Conservation (phyloP, 2,797 vertebrate species). For the Potorous gilbertii region DNA sequence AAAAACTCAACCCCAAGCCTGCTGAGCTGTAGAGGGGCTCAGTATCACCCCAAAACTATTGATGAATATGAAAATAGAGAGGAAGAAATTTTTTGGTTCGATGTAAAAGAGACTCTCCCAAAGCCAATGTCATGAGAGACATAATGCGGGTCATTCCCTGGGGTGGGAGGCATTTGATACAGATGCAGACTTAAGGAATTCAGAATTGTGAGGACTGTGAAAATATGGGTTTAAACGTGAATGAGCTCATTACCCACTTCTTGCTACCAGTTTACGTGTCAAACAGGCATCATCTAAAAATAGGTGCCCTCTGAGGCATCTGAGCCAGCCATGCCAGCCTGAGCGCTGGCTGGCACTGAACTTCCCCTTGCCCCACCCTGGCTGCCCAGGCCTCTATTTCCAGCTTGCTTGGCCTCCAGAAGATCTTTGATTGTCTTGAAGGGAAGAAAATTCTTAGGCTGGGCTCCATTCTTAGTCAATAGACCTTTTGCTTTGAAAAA, state of each 20-base stretch:
- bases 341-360: neutral
- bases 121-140: neutral
- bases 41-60: neutral
- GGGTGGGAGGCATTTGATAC: no score
- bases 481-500: neutral
- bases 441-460: neutral
- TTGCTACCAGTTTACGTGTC: neutral
- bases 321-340: neutral
- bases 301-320: neutral
- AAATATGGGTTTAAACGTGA: neutral
- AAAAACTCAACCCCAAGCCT: neutral
- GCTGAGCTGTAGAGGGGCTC: no score
- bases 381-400: neutral
- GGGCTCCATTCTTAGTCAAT: neutral
- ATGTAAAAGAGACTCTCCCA: neutral
- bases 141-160: neutral
- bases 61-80: neutral
- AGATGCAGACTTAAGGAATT: no score
- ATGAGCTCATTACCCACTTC: neutral
- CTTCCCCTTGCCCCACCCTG: neutral
- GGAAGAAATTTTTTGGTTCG: neutral
- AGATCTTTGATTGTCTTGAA: neutral
- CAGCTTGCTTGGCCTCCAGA: neutral
- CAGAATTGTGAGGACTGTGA: neutral
- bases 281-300: neutral